Conservation (phyloP, 2,888 invertebrate species). For the Lepidochrysops patricia region DNA sequence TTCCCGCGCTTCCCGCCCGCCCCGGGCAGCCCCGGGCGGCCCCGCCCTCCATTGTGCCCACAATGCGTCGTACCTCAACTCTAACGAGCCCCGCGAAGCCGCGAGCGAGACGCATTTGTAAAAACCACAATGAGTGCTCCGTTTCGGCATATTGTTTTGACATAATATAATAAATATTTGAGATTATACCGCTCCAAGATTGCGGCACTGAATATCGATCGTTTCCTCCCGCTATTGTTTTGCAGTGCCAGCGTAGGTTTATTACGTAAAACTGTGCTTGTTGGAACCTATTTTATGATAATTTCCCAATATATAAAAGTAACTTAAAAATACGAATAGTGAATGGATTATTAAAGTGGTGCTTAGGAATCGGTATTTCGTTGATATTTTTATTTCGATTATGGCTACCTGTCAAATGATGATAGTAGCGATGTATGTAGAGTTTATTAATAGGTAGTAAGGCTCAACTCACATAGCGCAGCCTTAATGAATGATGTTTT, state of each 20-base stretch:
- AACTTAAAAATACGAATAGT: too few relatives aligned
- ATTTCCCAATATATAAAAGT: too few relatives aligned
- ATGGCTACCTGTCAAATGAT: too few relatives aligned
- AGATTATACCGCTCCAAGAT: conserved; percentile 62
- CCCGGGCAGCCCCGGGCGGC: conserved; percentile 46
- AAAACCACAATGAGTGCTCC: conserved; percentile 70
- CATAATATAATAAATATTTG: conserved; percentile 75
- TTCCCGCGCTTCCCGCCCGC: conserved; percentile 42
- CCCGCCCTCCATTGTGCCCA: conserved; percentile 67
- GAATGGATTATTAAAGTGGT: too few relatives aligned
- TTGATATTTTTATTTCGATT: too few relatives aligned
- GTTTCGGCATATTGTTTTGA: conserved; percentile 75
- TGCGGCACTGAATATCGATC: conserved; percentile 56
- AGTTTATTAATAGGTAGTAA: too few relatives aligned
- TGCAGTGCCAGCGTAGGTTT: conserved; percentile 22
- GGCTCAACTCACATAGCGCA: too few relatives aligned
- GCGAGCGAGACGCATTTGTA: conserved; percentile 68
- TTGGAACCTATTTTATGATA: too few relatives aligned
- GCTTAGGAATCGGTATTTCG: too few relatives aligned
- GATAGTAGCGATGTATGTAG: too few relatives aligned
- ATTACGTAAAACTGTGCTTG: neutral
- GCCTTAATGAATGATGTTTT: neutral
- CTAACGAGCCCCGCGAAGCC: conserved; percentile 63
- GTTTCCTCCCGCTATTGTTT: conserved; percentile 54
- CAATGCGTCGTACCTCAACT: conserved; percentile 69